phyloP scores from a whole-genome alignment of 2,113 vertebrate genomes.

The Trematocara variabile region DNA sequence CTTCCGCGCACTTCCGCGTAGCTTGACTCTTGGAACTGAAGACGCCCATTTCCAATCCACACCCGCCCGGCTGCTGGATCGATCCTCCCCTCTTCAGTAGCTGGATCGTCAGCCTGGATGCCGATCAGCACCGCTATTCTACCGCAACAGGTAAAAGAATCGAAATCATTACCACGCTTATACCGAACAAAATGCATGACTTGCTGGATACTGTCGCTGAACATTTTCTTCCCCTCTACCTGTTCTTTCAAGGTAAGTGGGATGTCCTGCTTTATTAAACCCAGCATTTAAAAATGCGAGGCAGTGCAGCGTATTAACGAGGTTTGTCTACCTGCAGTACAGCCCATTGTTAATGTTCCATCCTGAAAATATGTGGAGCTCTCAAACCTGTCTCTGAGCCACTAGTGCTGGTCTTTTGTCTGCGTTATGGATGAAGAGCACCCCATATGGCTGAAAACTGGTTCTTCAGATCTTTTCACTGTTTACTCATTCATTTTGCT shows the following conservation, averaged over 20 bases:
- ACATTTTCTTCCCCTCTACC: not conserved
- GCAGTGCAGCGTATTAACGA: not conserved
- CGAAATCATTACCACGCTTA: not conserved
- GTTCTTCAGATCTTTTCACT: not conserved
- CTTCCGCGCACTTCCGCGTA: accelerated
- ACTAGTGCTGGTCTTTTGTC: not conserved
- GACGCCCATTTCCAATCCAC: slow-evolving; percentile 33
- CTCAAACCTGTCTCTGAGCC: not conserved
- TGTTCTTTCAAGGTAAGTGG: slow-evolving; percentile 1
- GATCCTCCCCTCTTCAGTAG: slow-evolving; percentile 36
- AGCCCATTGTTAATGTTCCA: not conserved
- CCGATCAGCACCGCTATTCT: not conserved
- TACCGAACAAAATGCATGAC: not conserved
- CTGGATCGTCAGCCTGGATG: slow-evolving; percentile 21
- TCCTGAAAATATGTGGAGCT: not conserved
- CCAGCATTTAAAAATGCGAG: not conserved
- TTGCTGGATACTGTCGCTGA: not conserved
- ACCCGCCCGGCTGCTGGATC: slow-evolving; percentile 16
- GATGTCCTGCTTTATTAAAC: not conserved
- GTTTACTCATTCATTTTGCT: not conserved
- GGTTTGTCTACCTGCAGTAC: not conserved
- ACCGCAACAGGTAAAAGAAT: slow-evolving; percentile 66
- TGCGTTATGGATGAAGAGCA: not conserved
- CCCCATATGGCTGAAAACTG: not conserved
- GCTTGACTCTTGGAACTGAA: not conserved